Conservation (phyloP, 1,140 invertebrate species). For the Papilio aristodemus region DNA sequence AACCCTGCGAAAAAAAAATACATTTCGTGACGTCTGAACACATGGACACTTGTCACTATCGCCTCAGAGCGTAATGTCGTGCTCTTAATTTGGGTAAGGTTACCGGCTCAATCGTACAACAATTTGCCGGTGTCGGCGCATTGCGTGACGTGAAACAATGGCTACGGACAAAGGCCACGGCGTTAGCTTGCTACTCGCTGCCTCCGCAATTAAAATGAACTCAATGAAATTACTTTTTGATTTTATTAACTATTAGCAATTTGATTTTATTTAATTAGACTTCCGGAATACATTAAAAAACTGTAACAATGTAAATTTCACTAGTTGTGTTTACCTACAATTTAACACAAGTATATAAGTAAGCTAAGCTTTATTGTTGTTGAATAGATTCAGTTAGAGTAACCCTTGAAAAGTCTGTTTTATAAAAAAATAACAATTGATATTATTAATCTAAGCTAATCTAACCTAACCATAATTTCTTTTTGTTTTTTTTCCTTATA, state of each 20-base stretch:
- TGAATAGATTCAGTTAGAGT: too few species aligned
- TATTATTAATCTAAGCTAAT: too few species aligned
- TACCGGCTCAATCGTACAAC: slow-evolving; percentile 46
- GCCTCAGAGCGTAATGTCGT: slow-evolving; percentile 51
- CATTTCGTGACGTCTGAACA: not conserved
- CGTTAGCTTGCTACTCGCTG: slow-evolving; percentile 17
- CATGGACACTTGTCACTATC: slow-evolving; percentile 45
- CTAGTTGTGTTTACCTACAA: too few species aligned
- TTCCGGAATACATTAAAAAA: not conserved
- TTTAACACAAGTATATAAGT: too few species aligned
- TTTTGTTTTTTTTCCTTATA: too few species aligned
- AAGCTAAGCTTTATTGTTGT: too few species aligned
- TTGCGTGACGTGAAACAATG: slow-evolving; percentile 53
- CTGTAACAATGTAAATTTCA: too few species aligned
- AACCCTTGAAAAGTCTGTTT: too few species aligned
- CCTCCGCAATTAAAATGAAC: slow-evolving; percentile 37
- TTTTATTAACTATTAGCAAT: not conserved
- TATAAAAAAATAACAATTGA: too few species aligned
- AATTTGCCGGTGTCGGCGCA: slow-evolving; percentile 40
- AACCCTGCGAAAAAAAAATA: too few species aligned
- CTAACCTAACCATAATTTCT: too few species aligned
- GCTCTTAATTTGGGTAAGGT: slow-evolving; percentile 65
- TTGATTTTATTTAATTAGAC: too few species aligned
- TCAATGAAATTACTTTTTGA: slow-evolving; percentile 30
- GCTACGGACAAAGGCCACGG: slow-evolving; percentile 43